These are phyloP conservation scores for Rhynchomys soricoides DNA, from an alignment of 2,113 vertebrate genomes.

Conservation along the genomic window DNA sequence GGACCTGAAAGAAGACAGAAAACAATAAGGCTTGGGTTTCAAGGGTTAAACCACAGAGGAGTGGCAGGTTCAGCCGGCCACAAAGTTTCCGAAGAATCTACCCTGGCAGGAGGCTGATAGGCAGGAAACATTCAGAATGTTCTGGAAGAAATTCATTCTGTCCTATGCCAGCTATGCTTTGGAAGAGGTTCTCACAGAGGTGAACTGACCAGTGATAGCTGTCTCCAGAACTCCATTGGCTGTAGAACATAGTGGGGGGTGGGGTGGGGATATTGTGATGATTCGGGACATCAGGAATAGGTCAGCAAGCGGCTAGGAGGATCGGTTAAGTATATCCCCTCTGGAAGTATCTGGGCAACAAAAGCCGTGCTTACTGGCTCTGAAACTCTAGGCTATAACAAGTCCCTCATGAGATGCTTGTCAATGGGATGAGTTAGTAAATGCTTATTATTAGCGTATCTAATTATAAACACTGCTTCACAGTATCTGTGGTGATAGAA, in stretches of 20 bases:
- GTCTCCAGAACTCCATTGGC: background rate
- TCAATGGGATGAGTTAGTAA: background rate
- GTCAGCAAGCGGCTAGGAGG: background rate
- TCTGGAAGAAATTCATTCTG: background rate
- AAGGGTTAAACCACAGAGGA: background rate
- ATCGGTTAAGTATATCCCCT: background rate
- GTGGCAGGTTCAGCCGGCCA: background rate
- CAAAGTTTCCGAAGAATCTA: background rate
- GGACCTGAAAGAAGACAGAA: no score
- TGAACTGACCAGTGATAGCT: background rate
- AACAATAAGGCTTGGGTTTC: background rate
- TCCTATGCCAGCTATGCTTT: background rate
- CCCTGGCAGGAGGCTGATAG: background rate
- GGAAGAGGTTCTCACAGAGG: background rate
- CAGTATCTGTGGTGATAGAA: background rate
- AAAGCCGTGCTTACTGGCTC: background rate
- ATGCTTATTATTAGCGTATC: background rate
- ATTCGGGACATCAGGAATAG: background rate
- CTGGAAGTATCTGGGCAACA: background rate
- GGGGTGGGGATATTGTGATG: background rate
- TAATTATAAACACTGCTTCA: background rate
- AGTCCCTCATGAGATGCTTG: background rate
- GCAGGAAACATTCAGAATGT: background rate
- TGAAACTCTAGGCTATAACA: background rate
- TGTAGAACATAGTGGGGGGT: background rate